Evolutionary conservation across 2,888 invertebrate species (phyloP), one percentile per base, ranked within the genome.

Genomic region (Epirrhoe alternata): DNA sequence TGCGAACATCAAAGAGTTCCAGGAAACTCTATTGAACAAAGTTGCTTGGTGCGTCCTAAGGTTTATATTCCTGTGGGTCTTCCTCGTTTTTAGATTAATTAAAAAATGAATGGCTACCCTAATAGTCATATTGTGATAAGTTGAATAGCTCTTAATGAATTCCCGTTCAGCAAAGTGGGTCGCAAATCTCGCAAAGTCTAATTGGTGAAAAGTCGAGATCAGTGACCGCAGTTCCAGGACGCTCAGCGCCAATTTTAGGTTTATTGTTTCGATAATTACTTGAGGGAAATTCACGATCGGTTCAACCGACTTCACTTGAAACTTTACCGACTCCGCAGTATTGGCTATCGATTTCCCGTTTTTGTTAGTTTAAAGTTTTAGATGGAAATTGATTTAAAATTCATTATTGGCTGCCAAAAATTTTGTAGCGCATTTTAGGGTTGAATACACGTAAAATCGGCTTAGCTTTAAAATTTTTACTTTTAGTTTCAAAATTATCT

Each of bases 221-320:
- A 80, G 87, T 87, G 87, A 88, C 89, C 88, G 85, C 86, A 77
- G 80, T 81, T 83, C 80, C 81, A 81, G 84, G 80, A 82, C 58
- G 66, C 80, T 65, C 83, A 86, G 87, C 87, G 84, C 86, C 85
- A 91, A 90, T 91, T 92, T 90, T 86, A 88, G 85, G 84, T 90
- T 90, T 88, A 92, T 92, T 92, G 92, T 92, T 89, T 89, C 87
- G 81, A 87, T 91, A 92, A 92, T 91, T 91, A 87, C 89, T 90
- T 86, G 76, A 82, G 85, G 86, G 83, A 86, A 86, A 85, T 86
- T 81, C 77, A 73, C 79, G 81, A 78, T 73, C 80, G 78, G 75
- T 83, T 81, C 67, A 73, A 75, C 76, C 74, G 77, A 83, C 76
- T 84, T 81, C 79, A 76, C 78, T 82, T 78, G 73, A 82, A 87